phyloP scores from a whole-genome alignment of 2,888 invertebrate genomes.

The Acheta domesticus region DNA sequence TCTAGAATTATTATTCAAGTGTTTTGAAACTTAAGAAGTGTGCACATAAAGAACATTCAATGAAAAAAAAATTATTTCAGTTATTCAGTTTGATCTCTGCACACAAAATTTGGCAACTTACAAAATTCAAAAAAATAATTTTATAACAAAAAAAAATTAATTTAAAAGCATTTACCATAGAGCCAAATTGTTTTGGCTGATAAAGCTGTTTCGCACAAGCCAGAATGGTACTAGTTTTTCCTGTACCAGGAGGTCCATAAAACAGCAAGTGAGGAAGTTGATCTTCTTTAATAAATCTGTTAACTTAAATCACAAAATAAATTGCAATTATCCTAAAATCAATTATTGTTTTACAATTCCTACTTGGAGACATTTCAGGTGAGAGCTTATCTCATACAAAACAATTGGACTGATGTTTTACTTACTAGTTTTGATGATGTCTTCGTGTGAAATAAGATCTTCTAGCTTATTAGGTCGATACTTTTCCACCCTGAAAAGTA shows the following conservation, averaged over 20 bases:
- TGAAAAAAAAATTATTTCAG: too few relatives aligned
- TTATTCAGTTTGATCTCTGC: too few relatives aligned
- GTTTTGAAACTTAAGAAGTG: too few relatives aligned
- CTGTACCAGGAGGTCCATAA: slow-evolving; percentile 98
- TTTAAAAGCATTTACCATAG: slow-evolving; percentile 66
- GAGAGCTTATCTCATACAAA: neutral
- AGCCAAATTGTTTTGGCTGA: slow-evolving; percentile 81
- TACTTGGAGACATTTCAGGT: neutral
- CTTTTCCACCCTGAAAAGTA: slow-evolving; percentile 90
- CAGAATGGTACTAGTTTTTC: slow-evolving; percentile 95
- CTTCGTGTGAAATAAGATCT: slow-evolving; percentile 94
- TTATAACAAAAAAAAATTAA: too few relatives aligned
- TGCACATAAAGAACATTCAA: too few relatives aligned
- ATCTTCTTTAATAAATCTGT: slow-evolving; percentile 83
- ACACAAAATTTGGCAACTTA: too few relatives aligned
- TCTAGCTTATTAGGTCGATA: slow-evolving; percentile 88
- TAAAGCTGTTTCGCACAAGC: slow-evolving; percentile 94
- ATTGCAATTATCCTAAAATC: too few relatives aligned
- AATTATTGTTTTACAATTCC: slow-evolving; percentile 22
- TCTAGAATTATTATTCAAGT: too few relatives aligned
- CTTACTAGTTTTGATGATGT: slow-evolving; percentile 94
- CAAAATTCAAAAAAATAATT: too few relatives aligned
- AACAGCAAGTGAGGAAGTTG: slow-evolving; percentile 93
- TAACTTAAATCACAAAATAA: slow-evolving; percentile 54
- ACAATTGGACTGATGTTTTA: slow-evolving; percentile 33